Evolutionary conservation across 1,140 invertebrate genomes (phyloP), one percentile per base, ranked within the genome.

Genomic region (Dinothrombium tinctorium): DNA sequence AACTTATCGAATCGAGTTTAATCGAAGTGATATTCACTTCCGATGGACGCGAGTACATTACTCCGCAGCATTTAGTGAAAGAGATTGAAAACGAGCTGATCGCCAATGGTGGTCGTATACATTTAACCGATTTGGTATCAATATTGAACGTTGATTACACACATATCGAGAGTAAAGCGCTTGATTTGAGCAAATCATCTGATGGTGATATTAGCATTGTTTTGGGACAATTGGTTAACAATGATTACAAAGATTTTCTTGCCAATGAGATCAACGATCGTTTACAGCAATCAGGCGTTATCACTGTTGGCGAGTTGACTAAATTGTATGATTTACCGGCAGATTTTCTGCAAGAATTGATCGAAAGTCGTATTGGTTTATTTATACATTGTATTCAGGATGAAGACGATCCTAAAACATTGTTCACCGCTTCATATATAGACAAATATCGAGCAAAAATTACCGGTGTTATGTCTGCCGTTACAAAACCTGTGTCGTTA

Each of bases 31-130:
- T 94, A 37, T 94, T 89, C 55, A 94, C 89, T 2, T 76, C 68
- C 51, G 86, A 95, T 72, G 90, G 90, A 4, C 96, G 95, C 63
- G 87, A 94, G 58, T 96, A 94, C 58, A 64, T 98, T 2, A 98
- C 92, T 4, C 76, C 77, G 5, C 69, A 83, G 45, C 80, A 96
- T 51, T 65, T 98, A 31, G 57, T 68, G 2, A 77, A 72, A 51
- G 86, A 95, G 65, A 84, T 95, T 24, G 72, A 72, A 59, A 81
- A 90, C 64, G 87, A 95, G 63, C 59, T 94, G 0, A 74, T 73
- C 57, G 69, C 81, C 0, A 69, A 78, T 60, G 81, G 80, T 49
- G 86, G 69, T 67, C 62, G 87, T 42, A 72, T 90, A 0, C 82
- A 82, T 57, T 66, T 92, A 21, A 74, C 77, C 11, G 83, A 90